phyloP scores from a whole-genome alignment of 2,888 invertebrate species.

The Drosophila algonquin region DNA sequence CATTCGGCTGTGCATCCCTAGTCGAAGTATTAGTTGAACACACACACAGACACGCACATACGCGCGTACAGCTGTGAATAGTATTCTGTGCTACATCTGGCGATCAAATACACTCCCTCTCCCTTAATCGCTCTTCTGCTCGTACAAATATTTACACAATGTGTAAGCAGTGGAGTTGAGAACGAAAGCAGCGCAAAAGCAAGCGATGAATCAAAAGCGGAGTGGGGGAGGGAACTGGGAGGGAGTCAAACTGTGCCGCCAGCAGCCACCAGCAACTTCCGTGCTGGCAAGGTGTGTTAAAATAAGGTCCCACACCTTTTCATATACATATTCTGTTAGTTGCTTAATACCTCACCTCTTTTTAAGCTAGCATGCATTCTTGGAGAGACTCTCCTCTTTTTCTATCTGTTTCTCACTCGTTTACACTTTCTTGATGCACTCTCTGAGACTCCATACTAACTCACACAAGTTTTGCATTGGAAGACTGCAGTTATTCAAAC shows the following conservation, averaged over 20 bases:
- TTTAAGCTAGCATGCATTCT: neutral
- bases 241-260: slow-evolving; percentile 46
- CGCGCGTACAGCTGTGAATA: slow-evolving; percentile 42
- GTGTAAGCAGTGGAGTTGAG: slow-evolving; percentile 38
- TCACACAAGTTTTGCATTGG: slow-evolving; percentile 10
- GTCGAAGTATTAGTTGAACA: slow-evolving; percentile 4
- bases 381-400: slow-evolving; percentile 13
- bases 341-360: neutral
- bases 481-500: slow-evolving; percentile 21
- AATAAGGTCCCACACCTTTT: neutral
- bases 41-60: slow-evolving; percentile 1
- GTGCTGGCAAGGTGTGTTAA: slow-evolving; percentile 27
- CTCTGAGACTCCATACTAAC: slow-evolving; percentile 37
- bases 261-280: slow-evolving; percentile 54
- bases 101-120: slow-evolving; percentile 54
- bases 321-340: too few species aligned
- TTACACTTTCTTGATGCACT: too few species aligned
- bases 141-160: slow-evolving; percentile 70
- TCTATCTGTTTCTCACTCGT: too few species aligned
- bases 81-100: slow-evolving; percentile 65
- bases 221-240: slow-evolving; percentile 21
- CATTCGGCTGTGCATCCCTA: slow-evolving; percentile 18
- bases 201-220: slow-evolving; percentile 39
- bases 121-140: slow-evolving; percentile 7
- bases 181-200: slow-evolving; percentile 37